phyloP scores from a whole-genome alignment of 2,888 invertebrate species.

The Dasypolia templi region DNA sequence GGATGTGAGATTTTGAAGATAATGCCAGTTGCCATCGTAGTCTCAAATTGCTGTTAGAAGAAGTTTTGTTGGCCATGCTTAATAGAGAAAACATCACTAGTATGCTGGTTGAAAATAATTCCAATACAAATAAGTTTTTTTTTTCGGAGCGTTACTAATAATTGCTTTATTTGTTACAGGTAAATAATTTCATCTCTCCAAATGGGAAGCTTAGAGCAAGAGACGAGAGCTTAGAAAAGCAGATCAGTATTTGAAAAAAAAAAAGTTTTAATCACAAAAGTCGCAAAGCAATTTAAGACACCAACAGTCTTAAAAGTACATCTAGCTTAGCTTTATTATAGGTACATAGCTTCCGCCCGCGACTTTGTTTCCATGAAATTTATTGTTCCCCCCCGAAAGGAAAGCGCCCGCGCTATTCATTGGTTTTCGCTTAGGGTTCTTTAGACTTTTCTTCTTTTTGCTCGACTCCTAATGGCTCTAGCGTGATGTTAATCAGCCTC shows the following conservation, averaged over 20 bases:
- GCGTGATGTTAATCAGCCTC: too few species aligned
- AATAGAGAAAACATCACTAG: not conserved
- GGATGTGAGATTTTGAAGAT: not conserved
- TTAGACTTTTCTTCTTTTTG: too few species aligned
- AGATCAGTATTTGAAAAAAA: not conserved
- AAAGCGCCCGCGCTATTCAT: too few species aligned
- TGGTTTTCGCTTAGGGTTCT: too few species aligned
- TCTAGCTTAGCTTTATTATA: not conserved
- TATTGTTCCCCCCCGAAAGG: too few species aligned
- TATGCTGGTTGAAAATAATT: not conserved
- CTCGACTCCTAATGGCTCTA: too few species aligned
- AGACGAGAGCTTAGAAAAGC: not conserved
- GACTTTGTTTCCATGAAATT: too few species aligned
- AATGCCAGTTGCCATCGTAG: not conserved
- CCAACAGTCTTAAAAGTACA: not conserved
- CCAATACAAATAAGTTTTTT: not conserved
- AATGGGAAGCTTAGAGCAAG: not conserved
- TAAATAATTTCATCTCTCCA: slow-evolving; percentile 20
- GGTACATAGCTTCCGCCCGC: too few species aligned
- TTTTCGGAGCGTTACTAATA: not conserved
- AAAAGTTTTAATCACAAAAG: not conserved
- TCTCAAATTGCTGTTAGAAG: not conserved
- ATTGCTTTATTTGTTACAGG: slow-evolving; percentile 52
- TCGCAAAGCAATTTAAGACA: not conserved
- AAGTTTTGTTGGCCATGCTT: too few species aligned